phyloP scores from a whole-genome alignment of 1,140 invertebrate genomes.

The Mizuhopecten yessoensis region DNA sequence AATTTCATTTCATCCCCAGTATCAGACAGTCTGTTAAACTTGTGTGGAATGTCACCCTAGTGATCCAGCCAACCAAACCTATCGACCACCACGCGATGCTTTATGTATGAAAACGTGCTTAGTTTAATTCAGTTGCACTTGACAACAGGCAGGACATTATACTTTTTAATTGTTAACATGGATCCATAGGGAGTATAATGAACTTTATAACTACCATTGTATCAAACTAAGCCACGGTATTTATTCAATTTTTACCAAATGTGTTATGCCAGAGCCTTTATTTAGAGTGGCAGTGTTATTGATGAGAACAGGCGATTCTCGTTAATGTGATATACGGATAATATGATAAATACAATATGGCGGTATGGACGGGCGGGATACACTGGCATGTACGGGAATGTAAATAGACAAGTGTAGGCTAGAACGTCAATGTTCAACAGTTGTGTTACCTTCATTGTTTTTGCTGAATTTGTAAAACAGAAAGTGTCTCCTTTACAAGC shows the following conservation, averaged over 20 bases:
- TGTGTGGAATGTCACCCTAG: not conserved
- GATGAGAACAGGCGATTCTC: conserved; percentile 12
- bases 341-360: conserved; percentile 22
- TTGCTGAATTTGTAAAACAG: no score
- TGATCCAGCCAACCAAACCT: not conserved
- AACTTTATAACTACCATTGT: not conserved
- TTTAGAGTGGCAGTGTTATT: conserved; percentile 27
- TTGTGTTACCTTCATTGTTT: no score
- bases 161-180: conserved; percentile 22
- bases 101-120: not conserved
- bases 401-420: not conserved
- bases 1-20: not conserved
- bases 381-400: not conserved
- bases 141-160: not conserved
- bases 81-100: not conserved
- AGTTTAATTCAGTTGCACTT: not conserved
- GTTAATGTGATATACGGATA: not conserved
- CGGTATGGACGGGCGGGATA: not conserved
- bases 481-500: no score
- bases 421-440: not conserved
- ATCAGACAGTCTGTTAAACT: not conserved
- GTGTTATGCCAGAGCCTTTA: conserved; percentile 3
- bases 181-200: not conserved
- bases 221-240: not conserved
- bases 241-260: conserved; percentile 19